phyloP scores from a whole-genome alignment of 2,888 invertebrate species.

The Phymatocera aterrima region DNA sequence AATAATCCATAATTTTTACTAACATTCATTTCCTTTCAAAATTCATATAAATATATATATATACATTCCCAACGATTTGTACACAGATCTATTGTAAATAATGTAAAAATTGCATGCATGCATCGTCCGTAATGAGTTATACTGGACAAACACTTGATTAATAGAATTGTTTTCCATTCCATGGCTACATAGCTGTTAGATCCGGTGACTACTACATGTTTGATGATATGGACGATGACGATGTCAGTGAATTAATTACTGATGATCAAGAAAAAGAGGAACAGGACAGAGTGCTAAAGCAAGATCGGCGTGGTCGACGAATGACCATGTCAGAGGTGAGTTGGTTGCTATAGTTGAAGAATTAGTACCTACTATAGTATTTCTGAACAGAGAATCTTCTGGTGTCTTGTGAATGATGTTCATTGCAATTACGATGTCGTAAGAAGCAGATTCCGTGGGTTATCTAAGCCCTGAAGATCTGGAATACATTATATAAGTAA shows the following conservation, averaged over 20 bases:
- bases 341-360: slow-evolving; percentile 63
- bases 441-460: not conserved
- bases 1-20: not conserved
- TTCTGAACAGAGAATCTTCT: not conserved
- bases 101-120: slow-evolving; percentile 30
- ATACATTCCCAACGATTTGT: slow-evolving; percentile 20
- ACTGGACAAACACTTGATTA: slow-evolving; percentile 25
- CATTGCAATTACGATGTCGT: not conserved
- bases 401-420: slow-evolving; percentile 1
- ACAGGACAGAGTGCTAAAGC: slow-evolving; percentile 73
- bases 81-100: slow-evolving; percentile 45
- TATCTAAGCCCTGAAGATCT: not conserved
- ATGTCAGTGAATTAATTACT: slow-evolving; percentile 79
- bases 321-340: slow-evolving; percentile 75
- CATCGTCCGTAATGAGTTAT: not conserved
- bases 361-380: not conserved
- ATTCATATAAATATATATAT: not conserved
- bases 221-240: slow-evolving; percentile 92
- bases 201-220: slow-evolving; percentile 99
- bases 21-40: not conserved
- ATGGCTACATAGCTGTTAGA: slow-evolving; percentile 85
- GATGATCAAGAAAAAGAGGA: slow-evolving; percentile 79
- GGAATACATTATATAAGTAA: not conserved
- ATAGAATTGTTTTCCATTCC: slow-evolving; percentile 30
- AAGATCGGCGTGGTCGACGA: slow-evolving; percentile 67